phyloP scores from a whole-genome alignment of 2,888 invertebrate genomes.

The Ptychoptera albimana region DNA sequence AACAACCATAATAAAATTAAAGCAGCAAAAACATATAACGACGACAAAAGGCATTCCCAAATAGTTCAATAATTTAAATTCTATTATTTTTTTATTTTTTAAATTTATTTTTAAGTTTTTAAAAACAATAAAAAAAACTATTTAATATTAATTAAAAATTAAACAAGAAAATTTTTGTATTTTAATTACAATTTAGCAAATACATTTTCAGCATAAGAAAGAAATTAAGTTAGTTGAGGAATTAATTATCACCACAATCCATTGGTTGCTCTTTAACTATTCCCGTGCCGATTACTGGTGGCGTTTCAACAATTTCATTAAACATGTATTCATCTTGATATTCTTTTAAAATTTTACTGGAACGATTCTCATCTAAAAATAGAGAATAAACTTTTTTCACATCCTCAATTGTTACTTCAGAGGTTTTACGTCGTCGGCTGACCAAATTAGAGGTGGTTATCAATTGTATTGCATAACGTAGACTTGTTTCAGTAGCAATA shows the following conservation, averaged over 20 bases:
- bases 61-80: too few relatives aligned
- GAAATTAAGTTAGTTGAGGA: not conserved
- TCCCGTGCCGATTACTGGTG: not conserved
- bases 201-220: not conserved
- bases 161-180: too few relatives aligned
- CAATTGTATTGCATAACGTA: conserved; percentile 94
- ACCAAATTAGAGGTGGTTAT: conserved; percentile 93
- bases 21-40: too few relatives aligned
- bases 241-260: conserved; percentile 19
- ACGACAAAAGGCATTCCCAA: too few relatives aligned
- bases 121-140: too few relatives aligned
- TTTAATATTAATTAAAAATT: too few relatives aligned
- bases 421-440: conserved; percentile 74
- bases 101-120: too few relatives aligned
- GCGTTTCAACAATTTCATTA: conserved; percentile 35
- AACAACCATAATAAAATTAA: too few relatives aligned
- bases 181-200: too few relatives aligned
- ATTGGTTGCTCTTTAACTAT: conserved; percentile 18
- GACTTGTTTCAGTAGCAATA: conserved; percentile 83
- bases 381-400: conserved; percentile 89
- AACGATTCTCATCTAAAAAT: conserved; percentile 87
- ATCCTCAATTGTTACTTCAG: conserved; percentile 72
- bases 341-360: conserved; percentile 84
- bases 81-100: too few relatives aligned
- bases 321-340: conserved; percentile 96